Conservation (phyloP, 2,888 invertebrate species). For the Himalopsyche kuldschensis region DNA sequence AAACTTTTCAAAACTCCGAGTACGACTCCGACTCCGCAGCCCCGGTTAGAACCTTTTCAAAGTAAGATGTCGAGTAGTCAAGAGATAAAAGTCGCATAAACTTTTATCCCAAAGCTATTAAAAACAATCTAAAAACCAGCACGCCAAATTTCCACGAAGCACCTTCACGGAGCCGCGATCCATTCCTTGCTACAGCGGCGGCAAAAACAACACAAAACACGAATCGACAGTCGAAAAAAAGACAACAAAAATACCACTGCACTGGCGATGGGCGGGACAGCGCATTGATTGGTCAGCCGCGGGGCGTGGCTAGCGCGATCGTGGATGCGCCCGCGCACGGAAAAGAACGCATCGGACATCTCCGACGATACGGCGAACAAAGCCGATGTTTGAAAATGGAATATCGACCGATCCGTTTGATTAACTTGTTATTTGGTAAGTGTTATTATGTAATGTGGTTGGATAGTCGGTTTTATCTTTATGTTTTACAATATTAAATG, state of each 20-base stretch:
- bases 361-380: neutral
- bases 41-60: too few relatives aligned
- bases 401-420: neutral
- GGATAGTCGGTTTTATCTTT: too few relatives aligned
- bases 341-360: neutral
- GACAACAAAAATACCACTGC: neutral
- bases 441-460: too few relatives aligned
- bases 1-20: too few relatives aligned
- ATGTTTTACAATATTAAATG: too few relatives aligned
- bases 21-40: too few relatives aligned
- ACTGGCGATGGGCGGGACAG: constrained; percentile 7
- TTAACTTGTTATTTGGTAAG: neutral
- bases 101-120: neutral
- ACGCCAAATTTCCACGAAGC: neutral
- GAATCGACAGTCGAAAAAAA: constrained; percentile 14
- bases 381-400: neutral
- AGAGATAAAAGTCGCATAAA: neutral
- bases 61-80: too few relatives aligned
- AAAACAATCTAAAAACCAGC: neutral
- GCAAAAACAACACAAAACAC: neutral
- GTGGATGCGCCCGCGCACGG: constrained; percentile 29
- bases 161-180: neutral
- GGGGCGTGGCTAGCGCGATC: constrained; percentile 5
- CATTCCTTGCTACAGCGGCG: neutral
- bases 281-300: constrained; percentile 3